Evolutionary conservation across 2,113 vertebrate genomes (phyloP).

Genomic region (Crocuta crocuta): DNA sequence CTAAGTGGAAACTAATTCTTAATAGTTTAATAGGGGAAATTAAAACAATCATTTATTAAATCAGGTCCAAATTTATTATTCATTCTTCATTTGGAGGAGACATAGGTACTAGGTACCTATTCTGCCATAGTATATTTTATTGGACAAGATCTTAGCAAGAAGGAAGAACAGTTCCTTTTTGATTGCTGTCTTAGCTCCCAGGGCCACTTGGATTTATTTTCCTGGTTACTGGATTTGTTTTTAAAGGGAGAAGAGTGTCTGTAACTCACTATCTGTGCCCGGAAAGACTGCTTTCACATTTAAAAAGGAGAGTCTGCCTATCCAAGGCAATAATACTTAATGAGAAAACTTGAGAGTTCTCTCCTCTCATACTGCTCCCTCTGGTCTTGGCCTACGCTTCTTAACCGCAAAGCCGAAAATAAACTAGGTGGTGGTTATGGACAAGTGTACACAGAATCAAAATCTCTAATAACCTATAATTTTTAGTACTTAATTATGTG

Average conservation of each 20-base stretch:
- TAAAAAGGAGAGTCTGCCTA: background rate
- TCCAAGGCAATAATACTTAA: background rate
- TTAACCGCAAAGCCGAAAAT: slow-evolving; percentile 68
- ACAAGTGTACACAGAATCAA: slow-evolving; percentile 76
- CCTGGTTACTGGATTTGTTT: background rate
- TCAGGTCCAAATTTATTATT: slow-evolving; percentile 14
- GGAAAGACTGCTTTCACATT: background rate
- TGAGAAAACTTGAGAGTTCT: background rate
- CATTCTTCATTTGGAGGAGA: slow-evolving; percentile 53
- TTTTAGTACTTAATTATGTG: slow-evolving; percentile 83
- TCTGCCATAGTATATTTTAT: background rate
- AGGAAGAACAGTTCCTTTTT: slow-evolving; percentile 32
- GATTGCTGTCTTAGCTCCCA: slow-evolving; percentile 33
- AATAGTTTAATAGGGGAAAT: slow-evolving; percentile 48
- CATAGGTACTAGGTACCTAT: background rate
- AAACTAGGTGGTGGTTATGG: slow-evolving; percentile 64
- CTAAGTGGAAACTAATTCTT: slow-evolving; percentile 55
- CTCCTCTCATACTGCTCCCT: background rate
- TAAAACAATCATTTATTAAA: slow-evolving; percentile 59
- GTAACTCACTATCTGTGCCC: background rate
- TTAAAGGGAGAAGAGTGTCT: slow-evolving; percentile 36
- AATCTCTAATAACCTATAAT: slow-evolving; percentile 75
- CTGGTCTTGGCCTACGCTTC: slow-evolving; percentile 39
- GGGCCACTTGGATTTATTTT: slow-evolving; percentile 40
- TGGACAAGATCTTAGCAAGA: background rate